Base-by-base conservation (phyloP, 2,113 vertebrate species). In the Aythya baeri region DNA sequence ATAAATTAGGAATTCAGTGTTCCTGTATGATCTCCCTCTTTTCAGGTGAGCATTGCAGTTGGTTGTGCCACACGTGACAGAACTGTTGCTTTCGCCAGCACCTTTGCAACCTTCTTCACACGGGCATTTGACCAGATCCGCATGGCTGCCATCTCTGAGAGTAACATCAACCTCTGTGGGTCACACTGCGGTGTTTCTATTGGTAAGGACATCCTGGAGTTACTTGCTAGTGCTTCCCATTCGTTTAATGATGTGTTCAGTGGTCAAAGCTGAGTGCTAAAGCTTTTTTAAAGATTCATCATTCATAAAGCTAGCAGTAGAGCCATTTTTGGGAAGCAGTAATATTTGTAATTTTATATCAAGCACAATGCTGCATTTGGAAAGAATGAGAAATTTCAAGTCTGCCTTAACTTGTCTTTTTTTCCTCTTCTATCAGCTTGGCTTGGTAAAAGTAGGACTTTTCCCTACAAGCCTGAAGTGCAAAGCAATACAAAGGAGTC, bases 121-220 rank as follows among this genome's bases (percentile, higher is more conserved):
- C 98, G 99, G 23, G 98, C 99, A 1, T 99, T 98, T 4, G 99
- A 99, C 95, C 99, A 99, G 96, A 98, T 99, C 36, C 98, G 99
- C 82, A 99, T 99, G 98, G 99, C 99, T 0, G 99, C 99, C 91
- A 99, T 99, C 96, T 99, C 99, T 0, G 99, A 99, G 63, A 99
- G 99, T 97, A 99, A 98, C 97, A 98, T 99, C 97, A 99, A 99
- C 89, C 98, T 99, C 74, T 99, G 98, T 11, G 99, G 99, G 85
- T 99, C 99, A 2, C 99, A 99, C 97, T 99, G 99, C 0, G 99
- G 99, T 2, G 98, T 99, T n/a, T 99, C 99, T 85, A 99, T 98
- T 3, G 99, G 99, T 99, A 96, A 98, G 99, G 97, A 36, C 46
- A 31, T 11, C 63, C 65, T 22, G 4, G 11, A 25, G 29, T 3